Conservation (phyloP, 2,888 invertebrate species). For the Deroplatys truncata region DNA sequence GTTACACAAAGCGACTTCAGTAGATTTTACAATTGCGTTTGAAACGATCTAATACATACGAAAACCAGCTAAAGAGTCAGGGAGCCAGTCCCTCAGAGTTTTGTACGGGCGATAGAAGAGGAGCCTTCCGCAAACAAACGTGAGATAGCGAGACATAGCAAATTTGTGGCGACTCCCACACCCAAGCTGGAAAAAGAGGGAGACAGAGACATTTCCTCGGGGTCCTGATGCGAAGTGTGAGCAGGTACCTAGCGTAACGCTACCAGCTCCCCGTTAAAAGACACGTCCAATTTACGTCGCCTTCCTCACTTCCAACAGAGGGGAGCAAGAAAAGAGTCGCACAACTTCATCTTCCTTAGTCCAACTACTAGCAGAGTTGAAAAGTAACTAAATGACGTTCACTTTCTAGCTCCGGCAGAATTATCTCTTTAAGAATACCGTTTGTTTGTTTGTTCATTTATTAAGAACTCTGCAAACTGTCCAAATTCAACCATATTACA, state of each 20-base stretch:
- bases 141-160: neutral
- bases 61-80: neutral
- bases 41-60: neutral
- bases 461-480: no score
- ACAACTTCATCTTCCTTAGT: neutral
- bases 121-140: neutral
- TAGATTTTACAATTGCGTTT: constrained; percentile 9
- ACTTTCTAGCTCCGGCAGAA: neutral
- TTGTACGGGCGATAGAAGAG: neutral
- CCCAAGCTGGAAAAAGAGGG: neutral
- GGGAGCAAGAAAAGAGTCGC: neutral
- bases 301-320: neutral
- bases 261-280: neutral
- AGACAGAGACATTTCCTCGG: neutral
- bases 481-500: no score
- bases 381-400: neutral
- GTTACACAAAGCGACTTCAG: neutral
- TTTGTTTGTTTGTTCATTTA: no score
- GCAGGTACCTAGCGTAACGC: neutral
- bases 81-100: neutral
- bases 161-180: neutral
- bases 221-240: neutral
- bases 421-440: no score
- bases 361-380: neutral
- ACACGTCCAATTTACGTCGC: constrained; percentile 1